Base-by-base conservation (phyloP, 2,797 vertebrate genomes). In the Megaceryle alcyon region DNA sequence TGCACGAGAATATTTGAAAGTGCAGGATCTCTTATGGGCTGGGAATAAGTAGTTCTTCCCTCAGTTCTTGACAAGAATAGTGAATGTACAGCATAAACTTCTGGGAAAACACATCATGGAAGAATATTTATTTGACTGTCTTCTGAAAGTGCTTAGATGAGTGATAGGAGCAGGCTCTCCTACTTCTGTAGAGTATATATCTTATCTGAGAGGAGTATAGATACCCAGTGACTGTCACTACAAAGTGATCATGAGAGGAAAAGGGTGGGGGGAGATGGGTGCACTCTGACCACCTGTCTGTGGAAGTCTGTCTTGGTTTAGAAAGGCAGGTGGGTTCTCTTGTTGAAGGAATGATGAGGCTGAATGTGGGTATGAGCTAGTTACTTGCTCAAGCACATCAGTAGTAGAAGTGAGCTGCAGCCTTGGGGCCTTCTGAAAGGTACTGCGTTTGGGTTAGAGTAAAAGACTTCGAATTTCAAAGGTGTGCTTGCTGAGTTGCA, bases 381-480 rank as follows among this genome's bases (percentile, higher is more conserved):
- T 3, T 31, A 33, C 61, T 86, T 68, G 56, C 44, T 94, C 29
- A 64, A 35, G 56, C 3, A 3, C 20, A 5, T 87, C 39, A 46
- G 48, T 31, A 70, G 78, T 81, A 65, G 77, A 68, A 66, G 71
- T 31, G 53, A 86, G 44, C n/a, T 1, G 3, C 53, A 89, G 64
- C 59, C 56, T 49, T 51, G 57, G 48, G 65, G 14, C 33, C 64
- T 68, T 87, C 59, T 64, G 46, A 71, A 46, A 70, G 53, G 18
- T 22, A 7, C 54, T 26, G 4, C 9, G 1, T 63, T 65, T 83
- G 72, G n/a, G 12, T 80, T 68, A 35, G 41, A 31, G 53, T 37
- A 48, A 63, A 77, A 69, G 26, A 39, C 48, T 82, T 69, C 76
- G 46, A 75, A 83, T 33, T 37, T 91, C n/a, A 82, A 48, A 82